Evolutionary conservation across 2,888 invertebrate genomes (phyloP).

Genomic region (Tetramorium bicarinatum): DNA sequence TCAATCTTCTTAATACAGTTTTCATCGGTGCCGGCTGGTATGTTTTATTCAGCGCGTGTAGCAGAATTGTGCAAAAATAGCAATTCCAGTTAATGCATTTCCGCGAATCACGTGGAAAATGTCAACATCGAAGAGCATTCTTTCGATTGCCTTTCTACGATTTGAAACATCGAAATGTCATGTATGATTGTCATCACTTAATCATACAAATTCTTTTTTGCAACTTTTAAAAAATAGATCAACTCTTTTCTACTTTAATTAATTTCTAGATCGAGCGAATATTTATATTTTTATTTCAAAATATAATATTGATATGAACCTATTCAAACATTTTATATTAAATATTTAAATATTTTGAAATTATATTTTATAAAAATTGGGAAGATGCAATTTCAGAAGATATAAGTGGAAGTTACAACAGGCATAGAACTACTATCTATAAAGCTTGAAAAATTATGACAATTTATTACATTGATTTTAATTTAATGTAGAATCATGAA

Average conservation of each 20-base stretch:
- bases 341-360: background rate
- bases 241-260: background rate
- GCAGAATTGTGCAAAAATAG: constrained; percentile 47
- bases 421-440: background rate
- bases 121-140: constrained; percentile 17
- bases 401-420: background rate
- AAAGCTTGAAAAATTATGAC: background rate
- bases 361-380: constrained; percentile 9
- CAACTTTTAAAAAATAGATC: background rate
- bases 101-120: constrained; percentile 31
- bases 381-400: background rate
- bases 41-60: constrained; percentile 35
- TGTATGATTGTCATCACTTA: background rate
- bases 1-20: constrained; percentile 59
- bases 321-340: background rate
- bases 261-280: background rate
- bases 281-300: background rate
- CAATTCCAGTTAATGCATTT: constrained; percentile 39
- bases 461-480: background rate
- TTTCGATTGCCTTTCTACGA: background rate
- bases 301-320: background rate
- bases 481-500: background rate
- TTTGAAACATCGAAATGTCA: background rate
- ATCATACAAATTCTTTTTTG: background rate
- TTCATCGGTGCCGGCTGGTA: constrained; percentile 1